Evolutionary conservation across 1,140 invertebrate species (phyloP).

Genomic region (Hylyphantes graminicola): DNA sequence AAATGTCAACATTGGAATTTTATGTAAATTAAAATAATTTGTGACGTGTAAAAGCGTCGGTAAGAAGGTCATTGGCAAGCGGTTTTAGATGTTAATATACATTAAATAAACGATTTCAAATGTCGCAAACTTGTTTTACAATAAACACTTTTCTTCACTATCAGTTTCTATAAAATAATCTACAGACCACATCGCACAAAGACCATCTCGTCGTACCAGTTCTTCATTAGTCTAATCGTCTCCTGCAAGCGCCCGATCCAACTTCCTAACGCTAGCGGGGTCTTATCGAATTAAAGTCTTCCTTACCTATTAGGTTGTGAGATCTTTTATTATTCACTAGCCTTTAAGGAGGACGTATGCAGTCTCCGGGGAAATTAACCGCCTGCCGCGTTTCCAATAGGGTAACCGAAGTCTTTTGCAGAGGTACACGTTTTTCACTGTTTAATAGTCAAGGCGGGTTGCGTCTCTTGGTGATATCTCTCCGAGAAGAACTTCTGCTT

Average conservation of each 20-base stretch:
- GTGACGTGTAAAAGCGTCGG: too few relatives aligned
- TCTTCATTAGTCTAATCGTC: constrained; percentile 34
- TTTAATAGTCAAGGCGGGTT: not conserved
- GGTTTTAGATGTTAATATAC: too few relatives aligned
- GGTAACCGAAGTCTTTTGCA: constrained; percentile 12
- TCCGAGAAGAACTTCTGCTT: too few relatives aligned
- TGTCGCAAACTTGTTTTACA: too few relatives aligned
- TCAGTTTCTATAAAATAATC: too few relatives aligned
- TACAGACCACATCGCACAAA: not conserved
- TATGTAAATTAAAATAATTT: too few relatives aligned
- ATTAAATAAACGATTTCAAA: too few relatives aligned
- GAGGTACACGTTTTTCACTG: constrained; percentile 13
- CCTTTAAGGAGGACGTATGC: constrained; percentile 14
- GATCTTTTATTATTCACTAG: constrained; percentile 50
- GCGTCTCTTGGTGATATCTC: too few relatives aligned
- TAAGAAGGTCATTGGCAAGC: too few relatives aligned
- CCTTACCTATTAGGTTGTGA: constrained; percentile 32
- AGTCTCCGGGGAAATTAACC: constrained; percentile 27
- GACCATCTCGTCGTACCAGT: not conserved
- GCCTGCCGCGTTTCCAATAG: constrained; percentile 32
- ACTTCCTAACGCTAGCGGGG: constrained; percentile 2
- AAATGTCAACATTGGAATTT: too few relatives aligned
- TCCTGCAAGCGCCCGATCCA: constrained; percentile 31
- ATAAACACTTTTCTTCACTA: too few relatives aligned
- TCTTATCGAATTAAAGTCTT: constrained; percentile 55